These are phyloP conservation scores for Octomys mimax DNA, from an alignment of 2,797 vertebrate genomes.

Conservation along the genomic window DNA sequence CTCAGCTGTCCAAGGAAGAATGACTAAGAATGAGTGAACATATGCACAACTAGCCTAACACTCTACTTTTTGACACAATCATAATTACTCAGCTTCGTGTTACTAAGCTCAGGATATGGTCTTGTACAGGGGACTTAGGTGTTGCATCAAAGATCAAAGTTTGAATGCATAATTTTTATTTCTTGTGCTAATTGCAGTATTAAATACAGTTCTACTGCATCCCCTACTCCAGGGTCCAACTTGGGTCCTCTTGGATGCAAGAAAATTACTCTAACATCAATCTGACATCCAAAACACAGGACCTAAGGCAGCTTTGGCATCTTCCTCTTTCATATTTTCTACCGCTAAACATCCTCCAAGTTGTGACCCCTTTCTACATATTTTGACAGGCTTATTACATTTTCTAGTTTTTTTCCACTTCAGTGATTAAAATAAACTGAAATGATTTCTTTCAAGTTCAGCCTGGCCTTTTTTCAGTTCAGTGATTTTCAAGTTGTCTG, in stretches of 20 bases:
- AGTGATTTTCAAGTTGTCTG: not conserved
- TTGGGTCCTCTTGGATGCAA: not conserved
- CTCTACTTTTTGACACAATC: not conserved
- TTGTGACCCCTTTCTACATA: not conserved
- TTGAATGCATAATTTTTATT: constrained; percentile 24
- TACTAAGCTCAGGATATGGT: not conserved
- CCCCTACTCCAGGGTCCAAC: not conserved
- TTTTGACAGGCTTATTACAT: not conserved
- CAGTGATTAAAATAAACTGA: constrained; percentile 27
- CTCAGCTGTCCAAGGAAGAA: not conserved
- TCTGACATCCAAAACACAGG: not conserved
- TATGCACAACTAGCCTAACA: not conserved
- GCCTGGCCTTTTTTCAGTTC: not conserved
- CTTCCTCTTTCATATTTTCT: not conserved
- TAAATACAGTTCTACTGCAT: not conserved
- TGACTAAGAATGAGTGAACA: not conserved
- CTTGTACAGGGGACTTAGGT: not conserved
- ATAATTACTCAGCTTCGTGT: not conserved
- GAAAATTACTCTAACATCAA: not conserved
- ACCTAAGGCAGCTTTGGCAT: not conserved
- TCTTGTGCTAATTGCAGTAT: not conserved
- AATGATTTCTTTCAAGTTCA: not conserved
- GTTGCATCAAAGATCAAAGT: not conserved
- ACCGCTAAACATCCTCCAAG: not conserved
- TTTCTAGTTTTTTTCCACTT: not conserved